Evolutionary conservation across 2,888 invertebrate species (phyloP).

Genomic region (Mesorhabditis spiculigera): DNA sequence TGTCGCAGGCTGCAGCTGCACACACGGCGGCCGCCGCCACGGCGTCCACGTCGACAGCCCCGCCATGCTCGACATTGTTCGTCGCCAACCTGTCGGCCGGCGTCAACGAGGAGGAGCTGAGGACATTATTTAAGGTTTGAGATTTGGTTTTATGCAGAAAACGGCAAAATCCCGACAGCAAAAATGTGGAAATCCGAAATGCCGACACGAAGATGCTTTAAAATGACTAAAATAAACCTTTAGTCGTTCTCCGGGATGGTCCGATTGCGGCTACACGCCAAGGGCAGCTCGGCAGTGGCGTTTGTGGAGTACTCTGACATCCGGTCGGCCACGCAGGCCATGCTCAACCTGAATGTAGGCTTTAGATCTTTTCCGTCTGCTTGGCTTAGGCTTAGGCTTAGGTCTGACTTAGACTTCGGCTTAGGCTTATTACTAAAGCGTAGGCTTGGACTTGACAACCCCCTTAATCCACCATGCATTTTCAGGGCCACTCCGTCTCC

Average conservation of each 20-base stretch:
- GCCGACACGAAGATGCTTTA: conserved; percentile 8
- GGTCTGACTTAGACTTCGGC: background rate
- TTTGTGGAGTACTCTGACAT: conserved; percentile 94
- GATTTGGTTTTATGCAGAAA: background rate
- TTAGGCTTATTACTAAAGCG: background rate
- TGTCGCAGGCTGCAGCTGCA: background rate
- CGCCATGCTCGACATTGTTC: conserved; percentile 74
- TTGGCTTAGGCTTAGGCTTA: background rate
- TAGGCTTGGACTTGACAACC: background rate
- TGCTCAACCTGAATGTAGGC: conserved; percentile 78
- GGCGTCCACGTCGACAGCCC: conserved; percentile 74
- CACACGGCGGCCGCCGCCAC: conserved; percentile 67
- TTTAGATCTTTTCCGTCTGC: background rate
- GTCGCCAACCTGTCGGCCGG: conserved; percentile 96
- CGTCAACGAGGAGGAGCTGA: conserved; percentile 95
- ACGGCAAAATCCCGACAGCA: background rate
- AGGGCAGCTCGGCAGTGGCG: conserved; percentile 85
- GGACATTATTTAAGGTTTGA: conserved; percentile 71
- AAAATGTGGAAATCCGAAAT: background rate
- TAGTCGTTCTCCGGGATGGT: conserved; percentile 87
- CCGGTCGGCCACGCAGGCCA: conserved; percentile 83
- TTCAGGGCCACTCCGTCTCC: conserved; percentile 16
- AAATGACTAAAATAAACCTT: background rate
- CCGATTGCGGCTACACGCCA: conserved; percentile 82
- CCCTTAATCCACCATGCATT: background rate